phyloP scores from a whole-genome alignment of 2,797 vertebrate species.

The Periparus ater region DNA sequence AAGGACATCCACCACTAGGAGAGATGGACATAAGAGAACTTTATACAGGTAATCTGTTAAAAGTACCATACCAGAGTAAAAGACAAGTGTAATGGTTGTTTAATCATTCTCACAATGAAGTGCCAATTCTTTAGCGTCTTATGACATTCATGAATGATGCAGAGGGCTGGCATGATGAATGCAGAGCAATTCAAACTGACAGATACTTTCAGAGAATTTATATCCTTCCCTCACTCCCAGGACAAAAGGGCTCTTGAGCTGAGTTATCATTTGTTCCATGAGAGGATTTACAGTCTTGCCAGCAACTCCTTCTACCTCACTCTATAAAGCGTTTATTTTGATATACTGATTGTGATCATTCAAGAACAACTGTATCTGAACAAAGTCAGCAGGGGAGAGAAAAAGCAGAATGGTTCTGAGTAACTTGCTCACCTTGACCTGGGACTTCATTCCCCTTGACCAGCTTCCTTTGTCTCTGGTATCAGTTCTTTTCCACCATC shows the following conservation, averaged over 20 bases:
- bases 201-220: conserved; percentile 77
- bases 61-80: conserved; percentile 40
- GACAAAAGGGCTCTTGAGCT: conserved; percentile 72
- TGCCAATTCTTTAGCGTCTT: conserved; percentile 74
- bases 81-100: conserved; percentile 71
- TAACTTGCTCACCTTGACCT: conserved; percentile 43
- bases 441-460: neutral
- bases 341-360: conserved; percentile 73
- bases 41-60: conserved; percentile 13
- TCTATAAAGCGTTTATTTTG: conserved; percentile 74
- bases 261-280: conserved; percentile 73
- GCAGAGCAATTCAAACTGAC: conserved; percentile 68
- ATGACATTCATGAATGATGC: conserved; percentile 79
- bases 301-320: conserved; percentile 71
- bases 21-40: neutral
- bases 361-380: conserved; percentile 71
- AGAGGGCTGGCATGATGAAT: conserved; percentile 72
- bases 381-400: conserved; percentile 35
- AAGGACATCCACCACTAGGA: neutral
- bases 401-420: neutral
- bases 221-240: conserved; percentile 51
- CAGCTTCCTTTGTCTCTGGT: neutral
- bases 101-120: conserved; percentile 74
- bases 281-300: conserved; percentile 75
- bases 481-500: neutral